A percentile compares a stretch with the other conserved stretches of the same genome.
Conservation (phyloP, 2,113 vertebrate genomes). For the Datnioides undecimradiatus region DNA sequence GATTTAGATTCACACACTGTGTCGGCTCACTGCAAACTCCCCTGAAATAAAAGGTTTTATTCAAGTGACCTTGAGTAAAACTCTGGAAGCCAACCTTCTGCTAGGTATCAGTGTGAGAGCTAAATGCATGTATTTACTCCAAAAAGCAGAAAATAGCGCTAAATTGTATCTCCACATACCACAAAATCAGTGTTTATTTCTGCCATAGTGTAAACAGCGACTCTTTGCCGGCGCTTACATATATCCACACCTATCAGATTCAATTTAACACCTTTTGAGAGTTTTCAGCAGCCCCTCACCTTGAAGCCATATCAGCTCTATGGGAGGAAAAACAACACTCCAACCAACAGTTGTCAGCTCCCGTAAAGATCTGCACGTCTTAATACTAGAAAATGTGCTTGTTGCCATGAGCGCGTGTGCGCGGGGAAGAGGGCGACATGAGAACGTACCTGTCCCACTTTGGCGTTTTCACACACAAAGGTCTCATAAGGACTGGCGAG, state of each 20-base stretch:
- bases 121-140: constrained; percentile 1
- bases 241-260: constrained; percentile 20
- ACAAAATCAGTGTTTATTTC: neutral
- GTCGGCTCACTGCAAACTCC: constrained; percentile 15
- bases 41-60: constrained; percentile 34
- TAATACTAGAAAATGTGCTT: neutral
- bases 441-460: constrained; percentile 91
- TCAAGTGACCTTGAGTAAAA: constrained; percentile 37
- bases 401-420: neutral
- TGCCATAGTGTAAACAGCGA: constrained; percentile 3
- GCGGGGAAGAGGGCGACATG: too few species aligned
- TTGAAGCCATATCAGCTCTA: neutral
- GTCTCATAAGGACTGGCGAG: constrained; percentile 93
- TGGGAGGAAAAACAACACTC: neutral
- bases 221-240: neutral
- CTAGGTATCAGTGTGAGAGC: neutral
- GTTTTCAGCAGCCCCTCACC: neutral
- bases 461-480: constrained; percentile 95
- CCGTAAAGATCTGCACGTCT: neutral
- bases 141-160: neutral
- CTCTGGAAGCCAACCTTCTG: neutral
- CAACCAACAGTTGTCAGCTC: constrained; percentile 24
- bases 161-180: neutral
- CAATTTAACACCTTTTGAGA: constrained; percentile 10
- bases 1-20: constrained; percentile 17